Conservation (phyloP, 2,888 invertebrate species). For the Apodemia duryi region DNA sequence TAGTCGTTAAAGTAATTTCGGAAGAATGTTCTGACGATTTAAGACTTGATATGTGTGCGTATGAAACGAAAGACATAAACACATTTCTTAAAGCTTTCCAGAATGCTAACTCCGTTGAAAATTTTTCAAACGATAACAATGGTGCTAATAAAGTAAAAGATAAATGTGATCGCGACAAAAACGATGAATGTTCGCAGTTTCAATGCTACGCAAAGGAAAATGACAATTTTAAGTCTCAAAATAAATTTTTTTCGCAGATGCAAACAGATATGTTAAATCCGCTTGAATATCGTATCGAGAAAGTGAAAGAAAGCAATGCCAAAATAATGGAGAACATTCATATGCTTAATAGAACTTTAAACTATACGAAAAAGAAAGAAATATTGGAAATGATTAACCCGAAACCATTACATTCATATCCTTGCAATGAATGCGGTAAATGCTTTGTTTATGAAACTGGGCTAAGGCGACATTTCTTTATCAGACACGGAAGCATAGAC, state of each 20-base stretch:
- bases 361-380: constrained; percentile 69
- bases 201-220: background rate
- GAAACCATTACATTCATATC: constrained; percentile 54
- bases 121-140: background rate
- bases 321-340: constrained; percentile 72
- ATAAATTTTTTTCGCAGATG: background rate
- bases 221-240: background rate
- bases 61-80: constrained; percentile 34
- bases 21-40: constrained; percentile 48
- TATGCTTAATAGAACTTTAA: constrained; percentile 63
- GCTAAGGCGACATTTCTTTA: constrained; percentile 58
- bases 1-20: constrained; percentile 62
- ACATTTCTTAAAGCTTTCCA: background rate
- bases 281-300: constrained; percentile 65
- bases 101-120: background rate
- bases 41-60: constrained; percentile 58
- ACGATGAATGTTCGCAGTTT: background rate
- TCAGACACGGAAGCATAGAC: constrained; percentile 53
- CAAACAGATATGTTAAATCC: constrained; percentile 37
- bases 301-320: constrained; percentile 70
- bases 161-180: background rate
- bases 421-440: constrained; percentile 67
- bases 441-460: constrained; percentile 71
- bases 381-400: constrained; percentile 53
- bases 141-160: background rate